Base-by-base conservation (phyloP, 2,113 vertebrate species). In the Paradoxurus hermaphroditus region DNA sequence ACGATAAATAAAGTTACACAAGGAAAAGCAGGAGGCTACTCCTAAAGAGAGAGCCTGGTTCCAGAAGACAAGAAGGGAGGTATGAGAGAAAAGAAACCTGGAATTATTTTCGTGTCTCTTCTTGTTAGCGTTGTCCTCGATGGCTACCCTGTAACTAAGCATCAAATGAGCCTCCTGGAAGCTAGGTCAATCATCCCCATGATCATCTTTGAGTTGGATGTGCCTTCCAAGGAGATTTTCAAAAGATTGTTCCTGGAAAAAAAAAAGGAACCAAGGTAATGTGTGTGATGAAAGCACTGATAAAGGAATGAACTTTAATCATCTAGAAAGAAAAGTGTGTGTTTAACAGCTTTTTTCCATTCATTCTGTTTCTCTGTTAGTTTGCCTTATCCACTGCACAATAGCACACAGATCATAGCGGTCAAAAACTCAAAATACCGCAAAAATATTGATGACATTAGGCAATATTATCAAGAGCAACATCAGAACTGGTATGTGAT, bases 401-500 rank as follows among this genome's bases (percentile, higher is more conserved):
- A 99, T 97, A 99, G 99, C 97, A 95, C 98, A 56, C 99, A 99
- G 90, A 99, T 99, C 96, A 97, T 99, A 95, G 98, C 99, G 67
- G 95, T 99, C 89, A 99, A 98, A 56, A 99, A 99, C 92, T 98
- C 99, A 36, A 98, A 97, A 97, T 99, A 99, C 95, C 99, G 83
- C 90, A 98, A 99, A 91, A 99, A 99, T 86, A 97, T 99, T 62
- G 97, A 85, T 67, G 97, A 92, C 23, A 97, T 99, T 62, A 99
- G 98, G 95, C 96, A 98, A 62, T 98, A 99, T 93, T 99, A 99
- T 73, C 98, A 98, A 84, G 92, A 98, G 65, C 98, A 99, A 51
- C 99, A 99, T 98, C 99, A 99, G 97, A 99, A 99, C 98, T 99
- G 99, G 99, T 98, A 98, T 88, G 95, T 97, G 62, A 98, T 99